A percentile compares a stretch with the other conserved stretches of the same genome.
Conservation (phyloP, 2,888 invertebrate genomes). For the Ophion costatus region DNA sequence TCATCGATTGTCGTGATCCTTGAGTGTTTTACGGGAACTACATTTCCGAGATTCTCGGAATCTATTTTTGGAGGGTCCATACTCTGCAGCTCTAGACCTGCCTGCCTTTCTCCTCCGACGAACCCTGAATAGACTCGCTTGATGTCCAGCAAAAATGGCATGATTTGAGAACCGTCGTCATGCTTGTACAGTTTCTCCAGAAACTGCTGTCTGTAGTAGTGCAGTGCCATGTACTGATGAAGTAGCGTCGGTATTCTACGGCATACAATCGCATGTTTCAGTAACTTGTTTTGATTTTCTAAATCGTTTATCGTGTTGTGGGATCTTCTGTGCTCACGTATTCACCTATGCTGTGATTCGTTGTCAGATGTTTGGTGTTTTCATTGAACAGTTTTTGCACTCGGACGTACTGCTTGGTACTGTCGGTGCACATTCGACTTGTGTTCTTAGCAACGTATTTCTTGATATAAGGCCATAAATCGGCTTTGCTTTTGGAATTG, state of each 20-base stretch:
- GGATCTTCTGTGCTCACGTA: neutral
- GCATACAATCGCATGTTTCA: constrained; percentile 51
- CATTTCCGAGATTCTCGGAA: constrained; percentile 21
- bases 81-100: constrained; percentile 35
- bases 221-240: constrained; percentile 62
- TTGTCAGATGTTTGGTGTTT: neutral
- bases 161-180: constrained; percentile 47
- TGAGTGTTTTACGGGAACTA: constrained; percentile 17
- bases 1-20: neutral
- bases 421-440: neutral
- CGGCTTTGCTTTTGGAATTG: neutral
- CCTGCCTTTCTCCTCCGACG: constrained; percentile 33
- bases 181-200: constrained; percentile 22
- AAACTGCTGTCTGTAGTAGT: constrained; percentile 13
- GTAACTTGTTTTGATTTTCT: constrained; percentile 62
- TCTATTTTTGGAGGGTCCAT: constrained; percentile 49
- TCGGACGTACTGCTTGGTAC: neutral
- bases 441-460: constrained; percentile 40
- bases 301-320: constrained; percentile 62
- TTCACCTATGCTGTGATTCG: constrained; percentile 5
- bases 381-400: neutral
- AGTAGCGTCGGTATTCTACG: constrained; percentile 53
- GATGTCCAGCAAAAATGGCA: constrained; percentile 53
- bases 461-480: constrained; percentile 27
- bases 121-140: constrained; percentile 56